Percentiles rank a stretch among this genome's conserved stretches.
These are phyloP conservation scores for Syrphus vitripennis DNA, from an alignment of 2,888 invertebrate genomes.

Conservation along the genomic window DNA sequence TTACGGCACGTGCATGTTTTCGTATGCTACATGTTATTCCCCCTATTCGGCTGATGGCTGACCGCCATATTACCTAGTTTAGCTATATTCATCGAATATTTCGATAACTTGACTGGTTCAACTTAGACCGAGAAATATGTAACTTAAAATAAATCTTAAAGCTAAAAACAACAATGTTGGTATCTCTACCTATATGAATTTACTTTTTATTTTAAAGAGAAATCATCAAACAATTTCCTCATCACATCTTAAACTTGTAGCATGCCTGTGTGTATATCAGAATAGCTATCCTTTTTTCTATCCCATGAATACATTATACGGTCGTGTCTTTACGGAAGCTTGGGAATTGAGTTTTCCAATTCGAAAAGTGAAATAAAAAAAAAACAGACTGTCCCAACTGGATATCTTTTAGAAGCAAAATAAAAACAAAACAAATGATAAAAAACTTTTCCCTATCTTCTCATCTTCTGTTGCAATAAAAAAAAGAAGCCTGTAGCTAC, in stretches of 20 bases:
- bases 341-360: constrained; percentile 70
- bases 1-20: no score
- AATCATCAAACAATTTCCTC: neutral
- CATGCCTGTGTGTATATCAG: neutral
- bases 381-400: constrained; percentile 58
- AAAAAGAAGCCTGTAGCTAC: constrained; percentile 15
- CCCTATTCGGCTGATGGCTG: no score
- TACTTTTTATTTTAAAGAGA: neutral
- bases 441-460: constrained; percentile 61
- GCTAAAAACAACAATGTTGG: no score
- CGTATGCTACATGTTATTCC: no score
- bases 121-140: no score
- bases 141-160: neutral
- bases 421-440: constrained; percentile 63
- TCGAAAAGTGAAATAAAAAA: constrained; percentile 26
- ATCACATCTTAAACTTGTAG: neutral
- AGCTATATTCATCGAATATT: no score
- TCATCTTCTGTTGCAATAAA: neutral
- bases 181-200: neutral
- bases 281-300: neutral
- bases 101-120: no score
- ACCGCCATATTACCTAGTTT: no score
- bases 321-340: constrained; percentile 56
- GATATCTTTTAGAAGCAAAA: constrained; percentile 47
- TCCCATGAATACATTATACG: constrained; percentile 68